Conservation (phyloP, 2,888 invertebrate genomes). For the Tetramorium bicarinatum region DNA sequence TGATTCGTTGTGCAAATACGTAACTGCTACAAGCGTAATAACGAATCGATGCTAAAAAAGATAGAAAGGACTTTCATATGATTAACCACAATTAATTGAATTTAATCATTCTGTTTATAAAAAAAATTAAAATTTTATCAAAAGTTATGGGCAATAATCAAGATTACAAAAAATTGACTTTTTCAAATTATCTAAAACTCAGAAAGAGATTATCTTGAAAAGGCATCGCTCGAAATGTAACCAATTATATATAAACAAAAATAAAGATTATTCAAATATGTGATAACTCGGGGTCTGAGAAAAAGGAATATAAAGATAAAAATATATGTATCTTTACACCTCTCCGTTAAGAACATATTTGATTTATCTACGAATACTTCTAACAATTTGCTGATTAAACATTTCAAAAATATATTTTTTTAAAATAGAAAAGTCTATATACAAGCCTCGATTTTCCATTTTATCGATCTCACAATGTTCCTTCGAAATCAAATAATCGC, state of each 20-base stretch:
- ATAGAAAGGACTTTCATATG: not conserved
- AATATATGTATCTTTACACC: not conserved
- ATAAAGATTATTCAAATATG: not conserved
- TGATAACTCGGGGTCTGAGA: not conserved
- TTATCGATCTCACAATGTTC: not conserved
- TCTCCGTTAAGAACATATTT: not conserved
- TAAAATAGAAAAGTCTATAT: not conserved
- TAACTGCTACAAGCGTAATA: not conserved
- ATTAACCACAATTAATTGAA: not conserved
- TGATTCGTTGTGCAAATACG: constrained; percentile 36
- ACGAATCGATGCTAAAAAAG: not conserved
- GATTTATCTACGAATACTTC: not conserved
- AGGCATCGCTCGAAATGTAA: not conserved
- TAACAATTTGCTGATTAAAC: not conserved
- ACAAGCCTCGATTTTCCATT: not conserved
- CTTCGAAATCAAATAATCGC: constrained; percentile 41
- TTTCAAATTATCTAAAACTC: not conserved
- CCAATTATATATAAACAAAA: not conserved
- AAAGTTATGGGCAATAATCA: not conserved
- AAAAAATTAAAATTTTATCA: too few relatives aligned
- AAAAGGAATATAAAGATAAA: not conserved
- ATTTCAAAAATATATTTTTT: not conserved
- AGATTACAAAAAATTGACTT: not conserved
- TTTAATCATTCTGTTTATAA: too few relatives aligned
- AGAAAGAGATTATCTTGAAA: not conserved